phyloP scores from a whole-genome alignment of 2,888 invertebrate species.

The Acronicta aceris region DNA sequence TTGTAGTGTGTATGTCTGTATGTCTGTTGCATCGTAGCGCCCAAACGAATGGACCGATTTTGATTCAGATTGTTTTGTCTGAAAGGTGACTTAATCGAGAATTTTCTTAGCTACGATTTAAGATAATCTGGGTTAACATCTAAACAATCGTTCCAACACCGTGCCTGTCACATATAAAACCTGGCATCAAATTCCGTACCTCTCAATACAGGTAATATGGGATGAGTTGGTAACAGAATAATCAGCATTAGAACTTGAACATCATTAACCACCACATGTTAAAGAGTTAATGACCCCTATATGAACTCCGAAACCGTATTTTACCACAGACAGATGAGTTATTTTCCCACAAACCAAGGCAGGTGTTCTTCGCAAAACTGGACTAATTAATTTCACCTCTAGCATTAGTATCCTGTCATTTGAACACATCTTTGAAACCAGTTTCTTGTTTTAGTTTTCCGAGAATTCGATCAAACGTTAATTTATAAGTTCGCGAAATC shows the following conservation, averaged over 20 bases:
- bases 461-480: slow-evolving; percentile 24
- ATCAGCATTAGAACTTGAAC: neutral
- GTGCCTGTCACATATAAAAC: too few relatives aligned
- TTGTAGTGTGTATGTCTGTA: too few relatives aligned
- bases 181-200: too few relatives aligned
- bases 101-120: too few relatives aligned
- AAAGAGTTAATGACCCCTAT: slow-evolving; percentile 38
- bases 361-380: slow-evolving; percentile 26
- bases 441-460: slow-evolving; percentile 34
- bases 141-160: too few relatives aligned
- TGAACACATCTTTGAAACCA: slow-evolving; percentile 15
- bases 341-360: slow-evolving; percentile 17
- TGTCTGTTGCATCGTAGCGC: too few relatives aligned
- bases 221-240: neutral
- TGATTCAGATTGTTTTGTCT: too few relatives aligned
- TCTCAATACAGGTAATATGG: too few relatives aligned
- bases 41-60: too few relatives aligned
- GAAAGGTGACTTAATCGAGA: too few relatives aligned
- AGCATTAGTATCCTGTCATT: neutral
- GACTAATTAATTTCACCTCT: slow-evolving; percentile 38
- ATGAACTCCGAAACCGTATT: neutral
- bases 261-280: slow-evolving; percentile 24
- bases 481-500: slow-evolving; percentile 25
- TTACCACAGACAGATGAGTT: slow-evolving; percentile 18
- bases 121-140: too few relatives aligned